Evolutionary conservation across 2,797 vertebrate species (phyloP).

Genomic region (Uromys caudimaculatus): DNA sequence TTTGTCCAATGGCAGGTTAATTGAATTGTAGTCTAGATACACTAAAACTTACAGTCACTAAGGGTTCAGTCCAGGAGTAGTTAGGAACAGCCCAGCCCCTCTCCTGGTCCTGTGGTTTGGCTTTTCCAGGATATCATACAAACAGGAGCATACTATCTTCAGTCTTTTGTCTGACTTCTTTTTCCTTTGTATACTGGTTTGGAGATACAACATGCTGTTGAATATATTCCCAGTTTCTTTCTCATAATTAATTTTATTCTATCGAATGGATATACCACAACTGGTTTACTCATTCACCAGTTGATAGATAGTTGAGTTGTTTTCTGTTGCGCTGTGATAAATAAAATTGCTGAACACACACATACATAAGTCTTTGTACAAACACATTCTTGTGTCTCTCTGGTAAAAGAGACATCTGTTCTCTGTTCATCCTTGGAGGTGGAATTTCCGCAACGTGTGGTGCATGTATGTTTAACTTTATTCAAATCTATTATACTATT

Average conservation of each 20-base stretch:
- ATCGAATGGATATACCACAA: neutral
- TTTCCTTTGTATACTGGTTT: conserved; percentile 2
- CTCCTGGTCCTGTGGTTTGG: neutral
- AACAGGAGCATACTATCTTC: neutral
- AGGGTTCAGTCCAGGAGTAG: neutral
- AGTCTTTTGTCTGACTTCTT: neutral
- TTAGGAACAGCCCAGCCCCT: neutral
- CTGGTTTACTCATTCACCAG: neutral
- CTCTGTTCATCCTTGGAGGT: neutral
- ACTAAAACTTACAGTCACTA: neutral
- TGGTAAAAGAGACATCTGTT: neutral
- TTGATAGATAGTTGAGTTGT: neutral
- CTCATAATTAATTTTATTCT: neutral
- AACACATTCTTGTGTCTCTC: conserved; percentile 17
- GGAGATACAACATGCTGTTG: neutral
- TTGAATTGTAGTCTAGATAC: neutral
- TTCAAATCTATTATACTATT: neutral
- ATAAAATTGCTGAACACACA: neutral
- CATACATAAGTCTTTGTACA: neutral
- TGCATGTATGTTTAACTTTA: neutral
- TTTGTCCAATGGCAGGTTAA: neutral
- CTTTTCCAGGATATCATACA: neutral
- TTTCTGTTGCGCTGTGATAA: neutral
- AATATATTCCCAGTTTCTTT: neutral
- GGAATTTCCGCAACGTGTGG: neutral